Percentiles rank a stretch among this genome's conserved stretches.
phyloP scores from a whole-genome alignment of 2,797 vertebrate genomes.

The Pangasius mekongensis region DNA sequence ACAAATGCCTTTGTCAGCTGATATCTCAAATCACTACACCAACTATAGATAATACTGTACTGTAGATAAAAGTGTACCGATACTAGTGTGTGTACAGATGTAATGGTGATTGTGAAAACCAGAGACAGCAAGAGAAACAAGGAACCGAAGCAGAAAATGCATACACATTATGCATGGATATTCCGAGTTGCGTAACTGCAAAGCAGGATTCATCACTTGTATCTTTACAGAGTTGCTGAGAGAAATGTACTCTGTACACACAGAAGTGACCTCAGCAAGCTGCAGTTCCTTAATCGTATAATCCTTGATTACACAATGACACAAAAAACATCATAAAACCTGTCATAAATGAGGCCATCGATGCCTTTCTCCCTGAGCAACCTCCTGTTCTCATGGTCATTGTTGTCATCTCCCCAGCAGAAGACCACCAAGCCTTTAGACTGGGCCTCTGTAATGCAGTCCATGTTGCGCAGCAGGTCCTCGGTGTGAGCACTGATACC shows the following conservation, averaged over 20 bases:
- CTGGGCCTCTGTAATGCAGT: conserved; percentile 82
- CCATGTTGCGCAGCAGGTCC: conserved; percentile 87
- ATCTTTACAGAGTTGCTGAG: conserved; percentile 26
- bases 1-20: background rate
- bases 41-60: background rate
- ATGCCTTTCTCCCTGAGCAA: conserved; percentile 87
- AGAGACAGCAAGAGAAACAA: background rate
- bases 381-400: conserved; percentile 87
- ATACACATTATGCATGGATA: background rate
- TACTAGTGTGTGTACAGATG: background rate
- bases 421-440: conserved; percentile 93
- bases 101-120: background rate
- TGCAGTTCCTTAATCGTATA: background rate
- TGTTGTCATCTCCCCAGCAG: conserved; percentile 96
- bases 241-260: background rate
- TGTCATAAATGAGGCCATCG: conserved; percentile 94
- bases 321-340: conserved; percentile 69
- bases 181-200: conserved; percentile 32
- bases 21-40: background rate
- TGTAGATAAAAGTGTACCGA: background rate
- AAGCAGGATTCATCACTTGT: background rate
- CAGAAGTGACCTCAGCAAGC: background rate
- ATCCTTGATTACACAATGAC: conserved; percentile 5
- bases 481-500: conserved; percentile 92
- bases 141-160: background rate